Percentiles rank a stretch among this genome's conserved stretches.
phyloP scores from a whole-genome alignment of 2,888 invertebrate species.

The Anorthoa munda region DNA sequence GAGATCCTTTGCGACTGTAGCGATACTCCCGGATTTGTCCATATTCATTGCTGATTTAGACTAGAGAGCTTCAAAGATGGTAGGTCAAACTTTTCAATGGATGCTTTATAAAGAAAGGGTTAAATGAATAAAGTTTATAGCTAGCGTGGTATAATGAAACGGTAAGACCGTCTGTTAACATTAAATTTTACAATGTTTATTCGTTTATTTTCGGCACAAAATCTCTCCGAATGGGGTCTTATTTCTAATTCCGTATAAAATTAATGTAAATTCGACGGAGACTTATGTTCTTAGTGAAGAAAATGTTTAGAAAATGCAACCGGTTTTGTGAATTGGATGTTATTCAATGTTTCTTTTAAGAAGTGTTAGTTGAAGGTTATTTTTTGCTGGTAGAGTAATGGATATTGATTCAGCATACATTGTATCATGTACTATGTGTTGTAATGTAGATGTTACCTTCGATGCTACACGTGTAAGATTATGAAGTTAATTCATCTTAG shows the following conservation, averaged over 20 bases:
- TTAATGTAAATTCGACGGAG: slow-evolving; percentile 61
- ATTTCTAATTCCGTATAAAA: slow-evolving; percentile 63
- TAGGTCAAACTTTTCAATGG: slow-evolving; percentile 36
- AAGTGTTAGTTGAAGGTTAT: slow-evolving; percentile 33
- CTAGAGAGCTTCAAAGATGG: neutral
- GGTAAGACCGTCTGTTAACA: slow-evolving; percentile 68
- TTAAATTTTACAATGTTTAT: slow-evolving; percentile 80
- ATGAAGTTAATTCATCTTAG: slow-evolving; percentile 24
- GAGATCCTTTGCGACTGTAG: slow-evolving; percentile 47
- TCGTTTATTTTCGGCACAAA: slow-evolving; percentile 75
- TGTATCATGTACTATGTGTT: slow-evolving; percentile 15
- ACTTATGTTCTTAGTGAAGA: slow-evolving; percentile 42
- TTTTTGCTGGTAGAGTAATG: slow-evolving; percentile 37
- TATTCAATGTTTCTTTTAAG: slow-evolving; percentile 40
- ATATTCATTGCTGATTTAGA: slow-evolving; percentile 38
- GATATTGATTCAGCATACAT: slow-evolving; percentile 23
- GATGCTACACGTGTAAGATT: slow-evolving; percentile 32
- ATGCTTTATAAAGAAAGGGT: slow-evolving; percentile 25
- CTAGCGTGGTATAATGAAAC: slow-evolving; percentile 44
- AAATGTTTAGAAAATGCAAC: slow-evolving; percentile 54
- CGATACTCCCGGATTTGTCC: neutral
- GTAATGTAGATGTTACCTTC: slow-evolving; percentile 25
- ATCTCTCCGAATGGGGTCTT: slow-evolving; percentile 70
- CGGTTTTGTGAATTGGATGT: slow-evolving; percentile 38
- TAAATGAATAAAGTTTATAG: slow-evolving; percentile 25